Percentiles rank a stretch among this genome's conserved stretches.
phyloP scores from a whole-genome alignment of 2,888 invertebrate genomes.

The Hipparchia sbordonii region DNA sequence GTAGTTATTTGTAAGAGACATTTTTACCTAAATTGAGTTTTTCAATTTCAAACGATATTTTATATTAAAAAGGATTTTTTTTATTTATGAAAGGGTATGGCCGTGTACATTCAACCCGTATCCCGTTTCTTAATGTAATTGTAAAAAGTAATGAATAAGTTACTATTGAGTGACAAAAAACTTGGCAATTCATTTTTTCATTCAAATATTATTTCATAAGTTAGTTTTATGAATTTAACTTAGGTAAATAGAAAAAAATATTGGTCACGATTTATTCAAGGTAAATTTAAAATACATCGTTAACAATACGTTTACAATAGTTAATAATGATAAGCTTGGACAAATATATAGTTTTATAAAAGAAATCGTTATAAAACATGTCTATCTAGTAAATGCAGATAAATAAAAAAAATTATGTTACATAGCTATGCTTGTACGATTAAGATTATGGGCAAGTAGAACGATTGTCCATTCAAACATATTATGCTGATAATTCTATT shows the following conservation, averaged over 20 bases:
- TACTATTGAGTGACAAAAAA: conserved; percentile 13
- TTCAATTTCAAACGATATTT: too few relatives aligned
- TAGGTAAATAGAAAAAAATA: conserved; percentile 3
- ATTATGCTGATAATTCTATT: background rate
- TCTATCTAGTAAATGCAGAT: too few relatives aligned
- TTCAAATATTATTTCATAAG: background rate
- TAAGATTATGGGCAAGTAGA: too few relatives aligned
- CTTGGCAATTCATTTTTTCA: conserved; percentile 3
- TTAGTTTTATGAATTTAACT: background rate
- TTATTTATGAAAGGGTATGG: too few relatives aligned
- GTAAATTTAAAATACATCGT: too few relatives aligned
- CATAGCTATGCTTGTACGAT: too few relatives aligned
- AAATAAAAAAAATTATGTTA: too few relatives aligned
- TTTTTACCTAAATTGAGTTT: too few relatives aligned
- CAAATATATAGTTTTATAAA: background rate
- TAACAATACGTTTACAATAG: background rate
- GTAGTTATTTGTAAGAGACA: too few relatives aligned
- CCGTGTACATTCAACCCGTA: background rate
- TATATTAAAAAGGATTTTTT: too few relatives aligned
- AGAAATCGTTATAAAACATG: background rate
- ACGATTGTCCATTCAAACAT: too few relatives aligned
- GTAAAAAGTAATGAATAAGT: conserved; percentile 10
- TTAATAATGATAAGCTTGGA: background rate
- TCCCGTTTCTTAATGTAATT: conserved; percentile 5
- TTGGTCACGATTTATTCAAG: conserved; percentile 11